phyloP scores from a whole-genome alignment of 2,797 vertebrate species.

The Graptemys geographica region DNA sequence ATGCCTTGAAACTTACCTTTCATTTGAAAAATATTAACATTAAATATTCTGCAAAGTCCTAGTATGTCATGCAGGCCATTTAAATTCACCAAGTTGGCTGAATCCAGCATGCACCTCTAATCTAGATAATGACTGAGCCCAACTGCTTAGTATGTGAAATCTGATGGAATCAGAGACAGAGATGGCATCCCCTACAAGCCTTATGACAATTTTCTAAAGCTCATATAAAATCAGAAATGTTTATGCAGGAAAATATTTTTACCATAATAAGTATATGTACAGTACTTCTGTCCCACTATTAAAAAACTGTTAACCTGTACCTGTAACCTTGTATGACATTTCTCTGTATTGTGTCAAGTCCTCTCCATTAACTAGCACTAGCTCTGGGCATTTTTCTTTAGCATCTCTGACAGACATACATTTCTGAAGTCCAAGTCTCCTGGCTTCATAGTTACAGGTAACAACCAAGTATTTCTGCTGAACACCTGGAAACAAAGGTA shows the following conservation, averaged over 20 bases:
- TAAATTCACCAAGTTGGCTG: background rate
- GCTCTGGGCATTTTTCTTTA: conserved; percentile 88
- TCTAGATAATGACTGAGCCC: too few relatives aligned
- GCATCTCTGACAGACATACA: conserved; percentile 88
- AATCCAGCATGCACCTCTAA: background rate
- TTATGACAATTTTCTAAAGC: rapidly evolving
- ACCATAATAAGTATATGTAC: rapidly evolving
- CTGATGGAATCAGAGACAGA: background rate
- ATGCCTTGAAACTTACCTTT: background rate
- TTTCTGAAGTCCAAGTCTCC: conserved; percentile 87
- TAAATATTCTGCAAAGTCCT: background rate
- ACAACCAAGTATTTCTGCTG: conserved; percentile 92
- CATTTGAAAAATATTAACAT: background rate
- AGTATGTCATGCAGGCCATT: rapidly evolving
- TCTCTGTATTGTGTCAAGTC: conserved; percentile 92
- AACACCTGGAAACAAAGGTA: conserved; percentile 78
- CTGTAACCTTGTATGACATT: conserved; percentile 92
- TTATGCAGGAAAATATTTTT: background rate
- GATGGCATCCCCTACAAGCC: rapidly evolving
- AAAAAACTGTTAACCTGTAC: conserved; percentile 67
- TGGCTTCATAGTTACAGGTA: conserved; percentile 94
- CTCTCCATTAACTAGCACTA: conserved; percentile 93
- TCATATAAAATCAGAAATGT: background rate
- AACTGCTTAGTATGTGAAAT: background rate
- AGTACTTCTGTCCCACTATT: background rate